Evolutionary conservation across 2,113 vertebrate species (phyloP).

Genomic region (Hippocampus mohnikei): DNA sequence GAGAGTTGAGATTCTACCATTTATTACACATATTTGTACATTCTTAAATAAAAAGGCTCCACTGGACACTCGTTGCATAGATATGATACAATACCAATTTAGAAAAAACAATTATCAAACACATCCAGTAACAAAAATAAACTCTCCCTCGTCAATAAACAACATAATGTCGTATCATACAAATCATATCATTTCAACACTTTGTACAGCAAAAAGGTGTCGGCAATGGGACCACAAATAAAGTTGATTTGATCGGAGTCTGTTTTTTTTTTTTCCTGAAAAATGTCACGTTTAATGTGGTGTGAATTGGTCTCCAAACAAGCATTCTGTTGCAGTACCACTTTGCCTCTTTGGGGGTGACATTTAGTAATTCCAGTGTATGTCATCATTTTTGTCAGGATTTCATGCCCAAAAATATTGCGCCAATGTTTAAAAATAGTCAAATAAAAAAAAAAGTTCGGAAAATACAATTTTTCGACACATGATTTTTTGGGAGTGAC

Average conservation of each 20-base stretch:
- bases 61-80: constrained; percentile 99
- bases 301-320: background rate
- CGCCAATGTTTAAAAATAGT: background rate
- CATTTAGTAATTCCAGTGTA: background rate
- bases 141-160: constrained; percentile 2
- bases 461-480: background rate
- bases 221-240: background rate
- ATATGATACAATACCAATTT: constrained; percentile 99
- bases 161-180: constrained; percentile 6
- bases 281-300: background rate
- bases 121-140: constrained; percentile 10
- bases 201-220: constrained; percentile 8
- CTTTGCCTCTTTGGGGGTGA: background rate
- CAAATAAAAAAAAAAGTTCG: background rate
- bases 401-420: background rate
- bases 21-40: constrained; percentile 99
- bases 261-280: background rate
- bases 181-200: constrained; percentile 7
- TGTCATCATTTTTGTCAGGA: background rate
- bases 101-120: constrained; percentile 11
- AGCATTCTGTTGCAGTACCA: background rate
- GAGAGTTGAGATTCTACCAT: constrained; percentile 52
- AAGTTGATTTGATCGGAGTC: background rate
- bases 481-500: background rate
- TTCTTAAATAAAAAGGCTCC: constrained; percentile 99